These are phyloP conservation scores for Linepithema humile DNA, from an alignment of 1,140 invertebrate species.

Conservation along the genomic window DNA sequence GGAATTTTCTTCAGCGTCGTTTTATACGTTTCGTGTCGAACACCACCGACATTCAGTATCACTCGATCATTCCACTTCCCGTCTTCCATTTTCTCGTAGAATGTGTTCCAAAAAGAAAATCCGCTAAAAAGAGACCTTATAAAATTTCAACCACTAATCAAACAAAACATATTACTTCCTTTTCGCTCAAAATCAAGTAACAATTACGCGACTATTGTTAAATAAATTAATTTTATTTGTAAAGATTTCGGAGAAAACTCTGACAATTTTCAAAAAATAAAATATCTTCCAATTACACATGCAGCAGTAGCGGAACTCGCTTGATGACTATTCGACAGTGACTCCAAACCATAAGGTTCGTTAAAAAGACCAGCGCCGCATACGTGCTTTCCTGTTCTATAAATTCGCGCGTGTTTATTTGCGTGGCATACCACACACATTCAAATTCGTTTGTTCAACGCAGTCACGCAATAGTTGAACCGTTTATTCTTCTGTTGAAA, in stretches of 20 bases:
- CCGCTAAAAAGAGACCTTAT: neutral
- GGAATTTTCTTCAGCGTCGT: conserved; percentile 95
- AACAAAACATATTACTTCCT: neutral
- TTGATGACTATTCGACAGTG: conserved; percentile 9
- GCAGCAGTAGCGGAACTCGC: neutral
- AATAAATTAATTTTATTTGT: neutral
- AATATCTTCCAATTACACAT: neutral
- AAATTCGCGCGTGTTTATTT: conserved; percentile 72
- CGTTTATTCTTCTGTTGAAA: neutral
- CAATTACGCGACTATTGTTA: neutral
- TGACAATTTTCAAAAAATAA: neutral
- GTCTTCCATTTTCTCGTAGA: conserved; percentile 39
- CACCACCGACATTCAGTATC: conserved; percentile 98
- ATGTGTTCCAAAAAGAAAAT: neutral
- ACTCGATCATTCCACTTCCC: conserved; percentile 93
- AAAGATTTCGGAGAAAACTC: neutral
- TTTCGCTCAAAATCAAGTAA: neutral
- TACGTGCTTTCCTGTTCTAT: conserved; percentile 61
- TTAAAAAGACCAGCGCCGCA: conserved; percentile 1
- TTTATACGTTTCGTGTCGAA: conserved; percentile 97
- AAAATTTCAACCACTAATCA: neutral
- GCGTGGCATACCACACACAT: conserved; percentile 36
- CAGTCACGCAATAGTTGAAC: conserved; percentile 12
- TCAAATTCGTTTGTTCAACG: conserved; percentile 13
- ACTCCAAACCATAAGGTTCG: conserved; percentile 16